A percentile compares a stretch with the other conserved stretches of the same genome.
Evolutionary conservation across 30 jellyfish, hydroid and myxozoan species (phyloP).

Genomic region (Catostylus mosaicus): DNA sequence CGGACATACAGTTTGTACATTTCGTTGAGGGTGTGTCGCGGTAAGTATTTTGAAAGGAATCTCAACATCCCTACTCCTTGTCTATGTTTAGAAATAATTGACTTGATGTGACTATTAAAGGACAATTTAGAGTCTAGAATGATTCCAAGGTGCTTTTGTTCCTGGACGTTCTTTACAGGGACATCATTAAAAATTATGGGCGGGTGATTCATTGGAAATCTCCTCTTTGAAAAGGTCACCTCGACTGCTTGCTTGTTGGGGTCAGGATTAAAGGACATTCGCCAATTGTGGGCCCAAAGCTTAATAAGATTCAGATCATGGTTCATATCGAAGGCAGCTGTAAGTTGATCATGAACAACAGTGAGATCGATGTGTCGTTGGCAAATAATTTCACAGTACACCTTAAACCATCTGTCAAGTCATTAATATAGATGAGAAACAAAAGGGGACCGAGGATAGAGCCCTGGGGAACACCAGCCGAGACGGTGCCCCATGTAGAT

Average conservation of each 20-base stretch:
- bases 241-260: slow-evolving; percentile 18
- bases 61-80: slow-evolving; percentile 13
- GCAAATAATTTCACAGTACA: slow-evolving; percentile 32
- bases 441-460: slow-evolving; percentile 47
- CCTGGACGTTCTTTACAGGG: slow-evolving; percentile 13
- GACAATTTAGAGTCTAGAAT: slow-evolving; percentile 3
- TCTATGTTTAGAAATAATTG: not conserved
- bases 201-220: slow-evolving; percentile 20
- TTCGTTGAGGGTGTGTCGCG: no score
- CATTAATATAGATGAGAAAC: slow-evolving; percentile 36
- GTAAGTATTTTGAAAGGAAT: not conserved
- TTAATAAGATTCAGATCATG: slow-evolving; percentile 20
- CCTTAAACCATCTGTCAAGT: slow-evolving; percentile 33
- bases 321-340: slow-evolving; percentile 44
- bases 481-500: slow-evolving; percentile 36
- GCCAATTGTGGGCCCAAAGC: not conserved
- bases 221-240: slow-evolving; percentile 4
- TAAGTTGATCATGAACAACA: slow-evolving; percentile 31
- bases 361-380: slow-evolving; percentile 36
- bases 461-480: slow-evolving; percentile 56
- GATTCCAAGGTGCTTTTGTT: slow-evolving; percentile 11
- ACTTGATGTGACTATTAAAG: slow-evolving; percentile 2
- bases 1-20: slow-evolving; percentile 14
- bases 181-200: slow-evolving; percentile 2
- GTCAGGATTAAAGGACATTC: no score